Evolutionary conservation across 2,888 invertebrate genomes (phyloP), one percentile per base, ranked within the genome.

Genomic region (Drosophila bunnanda): DNA sequence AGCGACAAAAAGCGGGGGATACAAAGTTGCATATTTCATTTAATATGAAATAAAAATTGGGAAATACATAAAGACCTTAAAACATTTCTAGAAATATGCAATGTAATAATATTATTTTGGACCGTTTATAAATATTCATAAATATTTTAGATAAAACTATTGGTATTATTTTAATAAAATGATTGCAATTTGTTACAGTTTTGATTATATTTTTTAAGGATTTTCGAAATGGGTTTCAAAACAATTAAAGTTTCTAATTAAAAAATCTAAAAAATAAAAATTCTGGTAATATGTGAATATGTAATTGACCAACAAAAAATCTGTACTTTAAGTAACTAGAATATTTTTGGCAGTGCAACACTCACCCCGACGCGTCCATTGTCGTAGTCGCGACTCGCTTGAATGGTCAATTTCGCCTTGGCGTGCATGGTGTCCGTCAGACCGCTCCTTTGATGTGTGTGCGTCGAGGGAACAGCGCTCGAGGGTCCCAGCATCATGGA

Each of bases 391-490:
- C 95, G 93, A 80, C 95, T 94, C 80, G 95, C 96, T 72, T 96
- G 94, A 91, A 96, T 95, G 41, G 97, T 96, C 89, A 97, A 93
- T 88, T 96, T 94, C 55, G 97, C 96, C 93, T 98, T 98, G 60
- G 97, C 96, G 92, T 96, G 96, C 94, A 98, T 95, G 41, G 97
- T 97, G 85, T 97, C 96, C 65, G 96, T 94, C 71, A 97, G 93
- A 3, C 97, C 95, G 72, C 97, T 96, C 94, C 97, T 96, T 96
- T 94, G 73, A 90, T 91, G 91, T 91, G 90, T 76, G 34, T 87
- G 77, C n/a, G 85, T 67, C 58, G 20, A 82, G 73, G 87, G 80
- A 4, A 80, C 79, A 20, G 80, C 73, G 53, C 73, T 85, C n/a
- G 82, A 64, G 4, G 79, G 61, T 10, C 86, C 86, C 39, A 87